These are phyloP conservation scores for Scelioninae gen. 1 DNA, from an alignment of 2,888 invertebrate species.

Conservation along the genomic window DNA sequence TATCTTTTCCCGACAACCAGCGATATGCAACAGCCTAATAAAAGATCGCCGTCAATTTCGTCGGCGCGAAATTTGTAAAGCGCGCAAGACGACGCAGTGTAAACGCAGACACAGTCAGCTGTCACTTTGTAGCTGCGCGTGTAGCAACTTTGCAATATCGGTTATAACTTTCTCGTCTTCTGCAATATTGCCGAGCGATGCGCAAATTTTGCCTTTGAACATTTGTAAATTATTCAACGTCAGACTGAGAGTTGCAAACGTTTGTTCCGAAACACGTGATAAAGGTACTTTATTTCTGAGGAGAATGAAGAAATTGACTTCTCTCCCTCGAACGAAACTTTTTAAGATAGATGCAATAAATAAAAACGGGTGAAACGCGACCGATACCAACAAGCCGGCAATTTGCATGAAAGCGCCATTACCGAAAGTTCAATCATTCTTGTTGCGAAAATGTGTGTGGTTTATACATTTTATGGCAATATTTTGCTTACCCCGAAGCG, in stretches of 20 bases:
- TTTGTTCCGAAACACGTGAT: slow-evolving; percentile 3
- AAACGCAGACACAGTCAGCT: slow-evolving; percentile 31
- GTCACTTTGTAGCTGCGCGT: slow-evolving; percentile 57
- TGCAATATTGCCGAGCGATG: slow-evolving; percentile 28
- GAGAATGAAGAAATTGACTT: slow-evolving; percentile 41
- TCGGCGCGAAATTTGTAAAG: slow-evolving; percentile 43
- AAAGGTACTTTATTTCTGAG: slow-evolving; percentile 5
- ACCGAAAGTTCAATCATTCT: slow-evolving; percentile 62
- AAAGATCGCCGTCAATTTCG: slow-evolving; percentile 60
- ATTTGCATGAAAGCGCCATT: slow-evolving; percentile 63
- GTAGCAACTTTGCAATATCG: slow-evolving; percentile 53
- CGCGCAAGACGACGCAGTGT: slow-evolving; percentile 25
- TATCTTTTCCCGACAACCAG: no score
- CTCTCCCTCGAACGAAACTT: slow-evolving; percentile 11
- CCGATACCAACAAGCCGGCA: slow-evolving; percentile 39
- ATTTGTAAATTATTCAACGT: slow-evolving; percentile 50
- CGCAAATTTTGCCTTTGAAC: slow-evolving; percentile 46
- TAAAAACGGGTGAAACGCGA: slow-evolving; percentile 40
- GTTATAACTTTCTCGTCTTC: slow-evolving; percentile 48
- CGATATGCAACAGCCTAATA: slow-evolving; percentile 50
- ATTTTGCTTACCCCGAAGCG: slow-evolving; percentile 66
- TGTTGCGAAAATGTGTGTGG: slow-evolving; percentile 48
- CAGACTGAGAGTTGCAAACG: slow-evolving; percentile 16
- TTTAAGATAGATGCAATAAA: slow-evolving; percentile 55
- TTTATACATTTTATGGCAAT: slow-evolving; percentile 59